Conservation (phyloP, 2,113 vertebrate genomes). For the Oxygymnocypris stewartii region DNA sequence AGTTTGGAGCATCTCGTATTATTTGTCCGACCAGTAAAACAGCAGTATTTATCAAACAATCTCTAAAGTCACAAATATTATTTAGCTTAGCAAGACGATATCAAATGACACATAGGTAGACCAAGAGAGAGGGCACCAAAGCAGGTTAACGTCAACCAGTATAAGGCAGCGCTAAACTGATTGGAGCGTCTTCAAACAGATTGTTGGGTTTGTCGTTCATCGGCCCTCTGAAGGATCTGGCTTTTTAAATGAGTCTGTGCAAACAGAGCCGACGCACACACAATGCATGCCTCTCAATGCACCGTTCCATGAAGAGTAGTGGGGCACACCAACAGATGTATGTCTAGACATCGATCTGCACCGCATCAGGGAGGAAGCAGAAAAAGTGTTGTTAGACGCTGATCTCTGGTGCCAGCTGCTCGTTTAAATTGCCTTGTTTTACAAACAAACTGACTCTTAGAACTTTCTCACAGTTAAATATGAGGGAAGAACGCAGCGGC, state of each 20-base stretch:
- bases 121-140: not conserved
- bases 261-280: conserved; percentile 52
- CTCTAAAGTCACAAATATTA: not conserved
- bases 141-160: not conserved
- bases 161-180: conserved; percentile 6
- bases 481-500: conserved; percentile 47
- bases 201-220: conserved; percentile 58
- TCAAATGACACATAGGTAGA: not conserved
- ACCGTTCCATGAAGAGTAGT: conserved; percentile 57
- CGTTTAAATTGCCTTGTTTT: conserved; percentile 60
- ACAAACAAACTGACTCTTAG: conserved; percentile 57
- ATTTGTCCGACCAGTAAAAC: not conserved
- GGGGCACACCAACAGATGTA: conserved; percentile 55
- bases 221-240: conserved; percentile 48
- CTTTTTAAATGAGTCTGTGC: conserved; percentile 55
- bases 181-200: conserved; percentile 54
- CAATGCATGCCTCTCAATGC: conserved; percentile 51
- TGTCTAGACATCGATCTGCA: conserved; percentile 60
- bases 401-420: conserved; percentile 62
- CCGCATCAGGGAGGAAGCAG: conserved; percentile 54
- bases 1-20: not conserved
- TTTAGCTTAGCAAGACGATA: not conserved
- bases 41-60: not conserved
- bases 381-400: conserved; percentile 55
- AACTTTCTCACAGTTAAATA: conserved; percentile 56